Base-by-base conservation (phyloP, 2,888 invertebrate species). In the Dusona sp. region DNA sequence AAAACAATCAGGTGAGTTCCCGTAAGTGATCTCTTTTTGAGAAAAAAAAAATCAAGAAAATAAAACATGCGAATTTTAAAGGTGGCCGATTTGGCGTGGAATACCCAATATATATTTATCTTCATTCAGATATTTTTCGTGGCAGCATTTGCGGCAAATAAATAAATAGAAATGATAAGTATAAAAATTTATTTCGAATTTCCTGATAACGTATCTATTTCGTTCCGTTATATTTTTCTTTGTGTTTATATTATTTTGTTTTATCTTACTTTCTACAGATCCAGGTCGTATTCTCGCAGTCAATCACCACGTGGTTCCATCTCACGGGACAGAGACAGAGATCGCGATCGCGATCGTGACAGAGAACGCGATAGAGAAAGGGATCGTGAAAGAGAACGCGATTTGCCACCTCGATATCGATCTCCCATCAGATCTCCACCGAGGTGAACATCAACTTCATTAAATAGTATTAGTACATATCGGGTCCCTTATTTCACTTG, bases 271-370 rank as follows among this genome's bases (percentile, higher is more conserved):
- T 54, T 79, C 29, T 19, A 3, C 9, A 79, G 70, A 74, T 73
- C 96, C 88, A 95, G 97, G 86, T 97, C 97, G 22, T 94, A 96
- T 88, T 96, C 97, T 42, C 95, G 95, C 85, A 95, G 95, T 88
- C 95, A 96, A 93, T 94, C 96, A 94, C 90, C 96, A 92, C 91
- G 93, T 94, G 93, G 94, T 79, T 94, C 95, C 81, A 94, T 95
- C 0, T 94, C 95, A 0, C 90, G 93, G 54, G 92, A 92, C n/a
- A 36, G 67, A 9, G 73, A 73, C 36, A 51, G 73, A 96, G 96
- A 93, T 96, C 96, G 88, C 95, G 97, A 87, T 96, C 97, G 25
- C 95, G 83, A 94, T 95, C 95, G 95, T n/a, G 93, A 93, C 61
- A 91, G 94, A 64, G 93, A 93, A 16, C 90, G 93, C 57, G 92